Evolutionary conservation across 2,113 vertebrate species (phyloP), one percentile per base, ranked within the genome.

Genomic region (Strix aluco): DNA sequence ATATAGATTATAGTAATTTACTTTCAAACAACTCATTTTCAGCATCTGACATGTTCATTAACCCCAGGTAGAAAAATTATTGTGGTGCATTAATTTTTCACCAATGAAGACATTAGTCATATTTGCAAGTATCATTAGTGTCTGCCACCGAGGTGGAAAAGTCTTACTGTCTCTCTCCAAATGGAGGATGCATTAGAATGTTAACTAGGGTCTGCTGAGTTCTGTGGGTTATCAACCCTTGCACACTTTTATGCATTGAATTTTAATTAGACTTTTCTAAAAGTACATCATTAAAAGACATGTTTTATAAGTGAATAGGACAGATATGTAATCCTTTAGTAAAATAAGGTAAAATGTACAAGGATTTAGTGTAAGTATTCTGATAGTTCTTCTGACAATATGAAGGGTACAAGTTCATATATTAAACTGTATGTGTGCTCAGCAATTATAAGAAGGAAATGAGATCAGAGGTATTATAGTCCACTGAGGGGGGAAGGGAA

Each of bases 21-120:
- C 98, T 98, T 99, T 99, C 98, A 99, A 99, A 99, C 98, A 99
- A 99, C 99, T 99, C 96, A 99, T 99, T 99, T 99, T 99, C 98
- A 98, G 98, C 98, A 98, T 98, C 98, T 99, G 99, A 99, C 98
- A 98, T 98, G 97, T 99, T 99, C 99, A 99, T 99, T 99, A 99
- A 99, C 99, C 98, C 97, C 96, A 98, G 98, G 98, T 98, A 97
- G 97, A 98, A 98, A 99, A 99, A 99, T 99, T 98, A 98, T 98
- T 98, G 98, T 97, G 98, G 97, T 97, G 96, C 98, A 99, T 99
- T 98, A 99, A 99, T 99, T 99, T 99, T 99, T 98, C 97, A 98
- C 98, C 98, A 98, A 98, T 98, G 98, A 98, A 98, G 98, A 98
- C 98, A 99, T 99, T 99, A 98, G 98, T 99, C 98, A 99, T 99